Conservation (phyloP, 2,888 invertebrate species). For the Deilephila elpenor region DNA sequence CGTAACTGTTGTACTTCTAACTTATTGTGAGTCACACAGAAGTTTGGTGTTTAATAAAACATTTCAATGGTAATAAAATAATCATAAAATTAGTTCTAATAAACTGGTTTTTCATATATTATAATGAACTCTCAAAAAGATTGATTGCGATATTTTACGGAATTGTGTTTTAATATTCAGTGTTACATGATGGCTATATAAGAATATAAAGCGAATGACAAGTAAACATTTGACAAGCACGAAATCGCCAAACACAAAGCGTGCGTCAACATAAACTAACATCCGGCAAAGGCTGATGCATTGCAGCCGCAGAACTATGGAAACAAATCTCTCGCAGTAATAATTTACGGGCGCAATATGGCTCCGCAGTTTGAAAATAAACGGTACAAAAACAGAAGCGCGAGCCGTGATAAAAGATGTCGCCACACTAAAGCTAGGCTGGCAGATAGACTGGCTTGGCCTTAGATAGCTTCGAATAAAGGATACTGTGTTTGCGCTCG, state of each 20-base stretch:
- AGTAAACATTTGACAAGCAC: constrained; percentile 60
- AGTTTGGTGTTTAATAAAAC: neutral
- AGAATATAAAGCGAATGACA: constrained; percentile 54
- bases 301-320: constrained; percentile 81
- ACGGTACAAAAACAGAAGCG: constrained; percentile 75
- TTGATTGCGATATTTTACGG: too few species aligned
- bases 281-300: constrained; percentile 80
- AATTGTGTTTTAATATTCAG: constrained; percentile 12
- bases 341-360: constrained; percentile 82
- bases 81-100: too few species aligned
- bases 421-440: constrained; percentile 67
- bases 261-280: constrained; percentile 80
- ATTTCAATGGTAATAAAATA: neutral
- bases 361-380: constrained; percentile 74
- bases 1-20: constrained; percentile 36
- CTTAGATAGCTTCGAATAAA: constrained; percentile 68
- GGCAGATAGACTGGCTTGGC: constrained; percentile 71
- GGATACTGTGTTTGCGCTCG: constrained; percentile 56
- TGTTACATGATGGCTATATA: constrained; percentile 36
- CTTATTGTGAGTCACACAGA: constrained; percentile 1
- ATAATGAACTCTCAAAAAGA: too few species aligned
- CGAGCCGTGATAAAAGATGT: constrained; percentile 79
- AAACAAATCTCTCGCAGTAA: constrained; percentile 80
- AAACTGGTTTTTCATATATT: too few species aligned
- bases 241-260: constrained; percentile 75